Evolutionary conservation across 2,888 invertebrate species (phyloP), one percentile per base, ranked within the genome.

Genomic region (Bedellia somnulentella): DNA sequence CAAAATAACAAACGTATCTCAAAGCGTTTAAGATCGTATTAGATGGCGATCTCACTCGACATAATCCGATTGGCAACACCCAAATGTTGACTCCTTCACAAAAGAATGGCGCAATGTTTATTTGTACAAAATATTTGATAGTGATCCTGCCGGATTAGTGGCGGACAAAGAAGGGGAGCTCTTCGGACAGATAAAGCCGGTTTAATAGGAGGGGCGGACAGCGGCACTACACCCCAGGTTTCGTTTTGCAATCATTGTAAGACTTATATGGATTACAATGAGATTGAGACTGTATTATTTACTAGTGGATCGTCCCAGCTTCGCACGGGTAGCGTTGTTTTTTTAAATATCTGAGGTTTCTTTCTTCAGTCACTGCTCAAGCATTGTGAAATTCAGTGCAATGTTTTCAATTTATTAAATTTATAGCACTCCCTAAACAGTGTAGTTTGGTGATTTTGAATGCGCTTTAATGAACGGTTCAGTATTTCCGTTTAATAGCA

Each of bases 61-160:
- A 53, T 70, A 70, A 71, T 68, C 68, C 64, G 64, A 68, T 71
- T 66, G 47, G 61, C 47, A 53, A 55, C 55, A 61, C 51, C 46
- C 44, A 51, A n/a, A n/a, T n/a, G 50, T 51, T 48, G n/a, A 6
- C 18, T 6, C 63, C 63, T 47, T 51, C 23, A 52, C 63, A 67
- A 70, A 64, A 52, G 55, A 50, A 56, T 55, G 54, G 57, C 55
- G 62, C 49, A 63, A 68, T 71, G 70, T 75, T 73, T 75, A 68
- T 75, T 75, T 75, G 71, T 66, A 70, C 73, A 75, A 75, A 70
- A 68, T 71, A 70, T 73, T 73, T 71, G 18, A 6, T 18, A 71
- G 68, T 61, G 68, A 68, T 71, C 68, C 71, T 56, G 59, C 45
- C 62, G 62, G 70, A 70, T 75, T 67, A 70, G 60, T 53, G 56